Evolutionary conservation across 2,888 invertebrate genomes (phyloP), one percentile per base, ranked within the genome.

Genomic region (Epistrophe grossulariae): DNA sequence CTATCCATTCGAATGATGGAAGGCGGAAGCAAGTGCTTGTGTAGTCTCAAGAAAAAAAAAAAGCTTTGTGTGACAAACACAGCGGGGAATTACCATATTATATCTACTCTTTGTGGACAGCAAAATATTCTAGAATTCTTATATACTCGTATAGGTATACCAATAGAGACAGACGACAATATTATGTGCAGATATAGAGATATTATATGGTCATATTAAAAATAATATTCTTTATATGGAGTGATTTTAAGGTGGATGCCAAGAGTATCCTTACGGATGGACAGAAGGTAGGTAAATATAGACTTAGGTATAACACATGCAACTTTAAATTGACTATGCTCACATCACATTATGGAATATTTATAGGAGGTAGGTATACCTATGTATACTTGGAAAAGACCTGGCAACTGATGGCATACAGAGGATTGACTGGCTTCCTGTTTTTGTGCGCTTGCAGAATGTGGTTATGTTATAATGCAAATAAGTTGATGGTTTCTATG

Each of bases 381-480:
- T 35, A 9, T 31, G 5, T 31, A 31, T 28, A 28, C 15, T 28
- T 15, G 59, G 10, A 38, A 11, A 59, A 17, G 35, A 38, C 35
- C 59, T 17, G 35, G 15, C 11, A 3, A 17, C 11, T 28, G 31
- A 31, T 35, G 59, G 11, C n/a, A n/a, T n/a, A 57, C 10, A 11
- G 35, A 3, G 11, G 15, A 64, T 45, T n/a, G 64, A 28, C 31
- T 55, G 52, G 17, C 28, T 64, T 77, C 43, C 43, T 82, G 35
- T 71, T 72, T 9, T 5, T 57, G 43, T 11, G 40, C 43, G 24
- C 35, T 43, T n/a, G n/a, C 17, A 31, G 60, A 70, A 59, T 57
- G 57, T 72, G 66, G 35, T 45, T 57, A 71, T 77, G 60, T 68
- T 45, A n/a, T n/a, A 64, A 81, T 81, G 81, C 62, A 77, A 77